These are phyloP conservation scores for Phrynocephalus guinanensis DNA, from an alignment of 2,797 vertebrate genomes.

Conservation along the genomic window DNA sequence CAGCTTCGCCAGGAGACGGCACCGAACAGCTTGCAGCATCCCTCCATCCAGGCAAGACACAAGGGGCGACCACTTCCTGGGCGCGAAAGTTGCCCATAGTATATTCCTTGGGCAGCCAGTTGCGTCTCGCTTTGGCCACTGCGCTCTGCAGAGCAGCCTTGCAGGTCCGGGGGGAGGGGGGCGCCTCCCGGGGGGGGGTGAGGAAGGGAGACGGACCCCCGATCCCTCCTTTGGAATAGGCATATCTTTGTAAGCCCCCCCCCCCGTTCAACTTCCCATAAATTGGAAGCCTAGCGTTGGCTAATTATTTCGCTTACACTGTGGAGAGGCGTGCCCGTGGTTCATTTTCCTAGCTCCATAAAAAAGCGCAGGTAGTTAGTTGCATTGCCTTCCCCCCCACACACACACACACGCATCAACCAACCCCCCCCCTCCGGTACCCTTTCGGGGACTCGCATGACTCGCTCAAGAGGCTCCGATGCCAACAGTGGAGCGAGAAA, in stretches of 20 bases:
- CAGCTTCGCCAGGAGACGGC: not conserved
- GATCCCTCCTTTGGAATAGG: no score
- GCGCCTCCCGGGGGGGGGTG: no score
- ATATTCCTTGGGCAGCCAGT: not conserved
- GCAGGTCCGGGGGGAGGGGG: no score
- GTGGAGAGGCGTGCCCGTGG: not conserved
- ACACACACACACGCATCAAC: no score
- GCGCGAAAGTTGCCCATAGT: conserved; percentile 10
- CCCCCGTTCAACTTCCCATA: not conserved
- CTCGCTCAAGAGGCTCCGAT: not conserved
- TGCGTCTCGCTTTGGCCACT: not conserved
- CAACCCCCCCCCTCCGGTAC: no score
- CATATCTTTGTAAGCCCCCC: not conserved
- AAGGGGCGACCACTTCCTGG: no score
- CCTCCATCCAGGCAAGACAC: conserved; percentile 19
- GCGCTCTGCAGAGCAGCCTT: not conserved
- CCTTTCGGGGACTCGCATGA: not conserved
- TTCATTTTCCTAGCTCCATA: not conserved
- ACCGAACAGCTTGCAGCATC: not conserved
- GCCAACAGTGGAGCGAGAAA: not conserved
- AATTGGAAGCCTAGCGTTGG: not conserved
- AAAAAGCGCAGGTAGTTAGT: not conserved
- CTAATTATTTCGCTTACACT: not conserved
- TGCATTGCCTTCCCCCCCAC: no score
- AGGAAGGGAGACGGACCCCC: no score